Evolutionary conservation across 2,888 invertebrate species (phyloP), one percentile per base, ranked within the genome.

Genomic region (Tenthredo distinguenda): DNA sequence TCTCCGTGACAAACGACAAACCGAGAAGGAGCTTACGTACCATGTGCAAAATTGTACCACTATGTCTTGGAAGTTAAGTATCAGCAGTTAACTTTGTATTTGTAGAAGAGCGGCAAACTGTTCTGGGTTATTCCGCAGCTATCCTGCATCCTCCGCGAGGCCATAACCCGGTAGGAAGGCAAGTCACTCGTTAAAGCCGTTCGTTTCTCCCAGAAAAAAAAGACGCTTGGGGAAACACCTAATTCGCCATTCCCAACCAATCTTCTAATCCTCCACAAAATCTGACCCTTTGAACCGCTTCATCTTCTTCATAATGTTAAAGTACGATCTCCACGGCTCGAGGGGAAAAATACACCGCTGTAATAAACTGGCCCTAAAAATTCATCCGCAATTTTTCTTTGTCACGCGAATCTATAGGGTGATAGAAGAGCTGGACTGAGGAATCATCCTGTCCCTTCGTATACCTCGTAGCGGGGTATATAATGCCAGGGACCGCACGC

Each of bases 61-160:
- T 89, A 87, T 88, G 90, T 90, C 90, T 89, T 89, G 89, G 88
- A 88, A 90, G 89, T 92, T 91, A 92, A 92, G 91, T 89, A 89
- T 85, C 87, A 87, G 90, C 87, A 90, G 90, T 92, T 91, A 91
- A 92, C 92, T 91, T 90, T 89, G 92, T 91, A 92, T 92, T 92
- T 91, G 91, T 89, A 90, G 90, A 90, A 87, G 84, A 86, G 74
- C 71, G 21, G 37, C 47, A 68, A 71, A 43, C 12, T 47, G 68
- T 43, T 10, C 76, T 31, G 43, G 43, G 74, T 74, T 43, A 74
- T 74, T 21, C 74, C 43, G n/a, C 26, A 21, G n/a, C 74, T 43
- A 74, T 43, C 74, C 12, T 43, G 4, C 74, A 26, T 43, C 43
- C 26, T 43, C 43, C 26, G 12, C 21, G 47, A 31, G 21, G 43